Evolutionary conservation across 2,113 vertebrate species (phyloP).

Genomic region (Poeciliopsis prolifica): DNA sequence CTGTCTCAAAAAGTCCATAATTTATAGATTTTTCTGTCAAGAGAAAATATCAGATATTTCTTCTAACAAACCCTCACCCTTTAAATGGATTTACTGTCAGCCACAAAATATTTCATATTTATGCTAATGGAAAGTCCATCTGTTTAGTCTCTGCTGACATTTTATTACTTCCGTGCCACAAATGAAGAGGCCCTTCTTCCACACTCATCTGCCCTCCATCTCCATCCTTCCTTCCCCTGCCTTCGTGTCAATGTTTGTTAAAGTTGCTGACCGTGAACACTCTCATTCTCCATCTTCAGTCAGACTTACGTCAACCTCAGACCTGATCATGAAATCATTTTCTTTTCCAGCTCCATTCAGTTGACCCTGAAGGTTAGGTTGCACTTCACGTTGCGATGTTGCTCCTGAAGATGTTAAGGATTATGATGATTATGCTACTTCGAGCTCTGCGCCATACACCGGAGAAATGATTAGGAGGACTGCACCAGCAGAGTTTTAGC

Average conservation of each 20-base stretch:
- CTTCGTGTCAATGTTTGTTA: conserved; percentile 58
- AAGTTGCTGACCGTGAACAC: conserved; percentile 67
- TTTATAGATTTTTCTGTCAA: conserved; percentile 73
- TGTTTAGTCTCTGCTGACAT: conserved; percentile 71
- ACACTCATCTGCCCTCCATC: conserved; percentile 36
- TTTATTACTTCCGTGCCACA: conserved; percentile 62
- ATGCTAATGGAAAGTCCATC: conserved; percentile 72
- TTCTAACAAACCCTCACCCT: conserved; percentile 69
- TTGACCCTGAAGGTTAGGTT: conserved; percentile 60
- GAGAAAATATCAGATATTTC: conserved; percentile 73
- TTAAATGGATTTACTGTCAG: conserved; percentile 76
- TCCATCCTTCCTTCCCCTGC: conserved; percentile 36
- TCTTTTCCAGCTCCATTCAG: conserved; percentile 24
- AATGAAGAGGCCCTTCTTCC: conserved; percentile 48
- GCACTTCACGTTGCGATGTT: conserved; percentile 47
- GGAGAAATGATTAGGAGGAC: conserved; percentile 67
- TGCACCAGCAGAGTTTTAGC: conserved; percentile 61
- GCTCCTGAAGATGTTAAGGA: conserved; percentile 55
- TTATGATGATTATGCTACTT: conserved; percentile 73
- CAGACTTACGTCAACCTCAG: conserved; percentile 20
- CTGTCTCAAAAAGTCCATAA: conserved; percentile 72
- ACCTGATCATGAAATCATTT: conserved; percentile 35
- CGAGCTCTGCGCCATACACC: conserved; percentile 55
- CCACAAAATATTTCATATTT: conserved; percentile 66
- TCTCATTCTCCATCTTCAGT: conserved; percentile 8